Base-by-base conservation (phyloP, 2,113 vertebrate species). In the Bothrops jararaca region DNA sequence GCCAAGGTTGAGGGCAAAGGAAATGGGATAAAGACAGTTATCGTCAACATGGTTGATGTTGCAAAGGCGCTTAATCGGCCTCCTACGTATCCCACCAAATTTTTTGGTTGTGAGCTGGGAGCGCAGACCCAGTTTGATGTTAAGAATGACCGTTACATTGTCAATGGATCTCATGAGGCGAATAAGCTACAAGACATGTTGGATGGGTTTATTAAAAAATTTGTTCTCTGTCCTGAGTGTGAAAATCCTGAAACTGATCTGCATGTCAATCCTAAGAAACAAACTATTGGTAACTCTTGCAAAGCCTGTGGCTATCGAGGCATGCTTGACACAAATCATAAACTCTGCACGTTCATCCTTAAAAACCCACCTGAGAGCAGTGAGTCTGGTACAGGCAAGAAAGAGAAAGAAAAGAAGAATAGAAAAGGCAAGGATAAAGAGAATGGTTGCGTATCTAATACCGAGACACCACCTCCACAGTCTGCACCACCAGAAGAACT, bases 1-100 rank as follows among this genome's bases (percentile, higher is more conserved):
- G 99, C 99, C 97, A 99, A 99, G 99, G 99, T 99, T 95, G 99
- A 99, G 98, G 99, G 99, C 98, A 99, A 99, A 98, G 99, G 99
- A 97, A 99, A 99, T 98, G 99, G 99, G 98, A 99, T 99, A 98
- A 99, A 99, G 98, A 99, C 99, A 34, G 99, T 99, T 97, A 99
- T 99, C 98, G 99, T 99, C 98, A 99, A 99, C 99, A 99, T 99
- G 99, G 98, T 99, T 98, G 99, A 99, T 97, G 99, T 99, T 99
- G 99, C 99, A 97, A 99, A 99, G 99, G 99, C 99, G 97, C 97
- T 99, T 98, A 99, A 99, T 98, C 98, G 99, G 98, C 99, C 99
- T 99, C 99, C 99, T 98, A 99, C 98, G 98, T 99, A 99, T 98
- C 99, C 99, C 96, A 99, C 99, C 98, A 99, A 99, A 98, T 99